Evolutionary conservation across 2,888 invertebrate species (phyloP).

Genomic region (Synanthedon andrenaeformis): DNA sequence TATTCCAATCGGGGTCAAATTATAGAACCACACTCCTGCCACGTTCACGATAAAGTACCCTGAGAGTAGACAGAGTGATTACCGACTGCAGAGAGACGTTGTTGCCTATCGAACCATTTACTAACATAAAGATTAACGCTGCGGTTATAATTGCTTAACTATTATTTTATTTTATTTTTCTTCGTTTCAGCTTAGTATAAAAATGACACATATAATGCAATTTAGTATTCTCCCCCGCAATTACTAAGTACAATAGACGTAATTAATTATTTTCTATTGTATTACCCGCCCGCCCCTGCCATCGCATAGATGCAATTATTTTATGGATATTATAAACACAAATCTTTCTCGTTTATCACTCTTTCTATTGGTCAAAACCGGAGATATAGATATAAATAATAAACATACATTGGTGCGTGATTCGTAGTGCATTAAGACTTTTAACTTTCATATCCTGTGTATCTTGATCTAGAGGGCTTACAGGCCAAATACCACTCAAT

Average conservation of each 20-base stretch:
- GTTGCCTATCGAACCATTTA: background rate
- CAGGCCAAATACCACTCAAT: constrained; percentile 52
- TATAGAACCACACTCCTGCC: constrained; percentile 52
- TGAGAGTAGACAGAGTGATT: constrained; percentile 13
- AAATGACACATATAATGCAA: too few relatives aligned
- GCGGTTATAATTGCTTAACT: background rate
- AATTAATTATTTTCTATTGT: too few relatives aligned
- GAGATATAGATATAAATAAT: too few relatives aligned
- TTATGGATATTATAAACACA: too few relatives aligned
- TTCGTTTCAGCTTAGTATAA: too few relatives aligned
- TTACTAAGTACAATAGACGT: too few relatives aligned
- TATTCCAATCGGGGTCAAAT: constrained; percentile 43
- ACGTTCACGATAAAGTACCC: constrained; percentile 49
- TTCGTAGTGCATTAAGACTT: constrained; percentile 36
- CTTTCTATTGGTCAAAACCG: too few relatives aligned
- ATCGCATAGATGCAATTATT: too few relatives aligned
- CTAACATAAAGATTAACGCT: background rate
- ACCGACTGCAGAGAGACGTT: background rate
- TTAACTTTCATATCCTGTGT: constrained; percentile 37
- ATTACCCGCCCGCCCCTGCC: too few relatives aligned
- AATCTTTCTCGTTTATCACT: background rate
- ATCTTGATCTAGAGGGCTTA: constrained; percentile 38
- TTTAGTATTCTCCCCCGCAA: too few relatives aligned
- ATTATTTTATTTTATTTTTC: too few relatives aligned
- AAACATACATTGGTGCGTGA: constrained; percentile 42